These are phyloP conservation scores for Ptychoptera contaminata DNA, from an alignment of 2,888 invertebrate genomes.

Conservation along the genomic window DNA sequence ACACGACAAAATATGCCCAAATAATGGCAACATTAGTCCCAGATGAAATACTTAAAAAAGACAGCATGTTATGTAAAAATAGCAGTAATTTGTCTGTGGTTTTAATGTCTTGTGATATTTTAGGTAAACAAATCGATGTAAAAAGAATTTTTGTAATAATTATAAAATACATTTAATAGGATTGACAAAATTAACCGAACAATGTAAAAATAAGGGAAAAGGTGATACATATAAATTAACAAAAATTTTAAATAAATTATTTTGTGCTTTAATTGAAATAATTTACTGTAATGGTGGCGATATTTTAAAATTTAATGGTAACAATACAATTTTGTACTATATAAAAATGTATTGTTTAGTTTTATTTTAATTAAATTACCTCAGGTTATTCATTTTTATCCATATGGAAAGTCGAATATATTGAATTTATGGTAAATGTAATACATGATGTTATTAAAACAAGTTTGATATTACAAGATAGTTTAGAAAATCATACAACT, in stretches of 20 bases:
- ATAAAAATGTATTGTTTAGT: no score
- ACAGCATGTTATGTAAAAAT: no score
- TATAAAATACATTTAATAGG: no score
- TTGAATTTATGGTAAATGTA: background rate
- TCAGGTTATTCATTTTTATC: background rate
- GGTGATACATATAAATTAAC: background rate
- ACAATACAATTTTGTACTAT: no score
- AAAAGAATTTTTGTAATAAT: no score
- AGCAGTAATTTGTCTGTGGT: no score
- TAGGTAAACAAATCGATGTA: no score
- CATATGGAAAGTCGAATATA: background rate
- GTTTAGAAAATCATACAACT: background rate
- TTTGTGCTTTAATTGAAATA: background rate
- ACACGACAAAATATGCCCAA: no score
- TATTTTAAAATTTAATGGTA: background rate
- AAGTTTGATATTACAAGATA: background rate
- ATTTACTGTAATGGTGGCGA: background rate
- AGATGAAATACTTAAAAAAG: no score
- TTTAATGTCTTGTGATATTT: no score
- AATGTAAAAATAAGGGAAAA: background rate
- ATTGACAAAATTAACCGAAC: background rate
- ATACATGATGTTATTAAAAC: background rate
- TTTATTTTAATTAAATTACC: no score
- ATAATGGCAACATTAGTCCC: no score
- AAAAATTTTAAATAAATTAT: background rate